Percentiles rank a stretch among this genome's conserved stretches.
Evolutionary conservation across 1,140 invertebrate species (phyloP).

Genomic region (Hermetia illucens): DNA sequence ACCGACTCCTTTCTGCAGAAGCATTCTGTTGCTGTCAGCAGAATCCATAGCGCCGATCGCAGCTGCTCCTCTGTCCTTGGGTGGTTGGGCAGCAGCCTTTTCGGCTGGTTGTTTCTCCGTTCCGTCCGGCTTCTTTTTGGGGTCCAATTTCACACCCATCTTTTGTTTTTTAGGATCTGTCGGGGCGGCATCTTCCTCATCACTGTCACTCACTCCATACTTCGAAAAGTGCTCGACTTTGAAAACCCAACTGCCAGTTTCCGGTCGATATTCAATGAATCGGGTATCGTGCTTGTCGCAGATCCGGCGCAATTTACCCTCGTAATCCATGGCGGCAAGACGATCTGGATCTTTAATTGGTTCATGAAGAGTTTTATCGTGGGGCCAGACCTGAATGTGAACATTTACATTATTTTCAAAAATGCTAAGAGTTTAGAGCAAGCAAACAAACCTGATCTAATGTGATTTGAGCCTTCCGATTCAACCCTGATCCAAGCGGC

Average conservation of each 20-base stretch:
- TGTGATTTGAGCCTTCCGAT: constrained; percentile 82
- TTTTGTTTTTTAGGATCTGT: constrained; percentile 27
- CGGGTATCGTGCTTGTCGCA: constrained; percentile 75
- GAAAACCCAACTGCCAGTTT: constrained; percentile 93
- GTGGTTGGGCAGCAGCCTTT: not conserved
- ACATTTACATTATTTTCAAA: constrained; percentile 1
- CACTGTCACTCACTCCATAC: constrained; percentile 82
- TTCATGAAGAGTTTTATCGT: constrained; percentile 67
- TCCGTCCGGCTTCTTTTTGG: too few species aligned
- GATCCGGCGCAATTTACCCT: constrained; percentile 67
- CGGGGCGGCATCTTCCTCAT: constrained; percentile 49
- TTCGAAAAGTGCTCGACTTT: constrained; percentile 94
- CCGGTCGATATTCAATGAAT: constrained; percentile 89
- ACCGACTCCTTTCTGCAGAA: not conserved
- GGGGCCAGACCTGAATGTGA: constrained; percentile 62
- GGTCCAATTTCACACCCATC: too few species aligned
- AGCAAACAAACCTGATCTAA: constrained; percentile 48
- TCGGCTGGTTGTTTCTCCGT: too few species aligned
- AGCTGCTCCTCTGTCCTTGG: too few species aligned
- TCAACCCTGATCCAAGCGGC: constrained; percentile 71
- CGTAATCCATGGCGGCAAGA: constrained; percentile 70
- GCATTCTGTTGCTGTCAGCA: too few species aligned
- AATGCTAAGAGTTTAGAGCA: not conserved
- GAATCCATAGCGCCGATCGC: too few species aligned
- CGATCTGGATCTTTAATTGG: constrained; percentile 70